Conservation (phyloP, 2,888 invertebrate genomes). For the Deilephila porcellus region DNA sequence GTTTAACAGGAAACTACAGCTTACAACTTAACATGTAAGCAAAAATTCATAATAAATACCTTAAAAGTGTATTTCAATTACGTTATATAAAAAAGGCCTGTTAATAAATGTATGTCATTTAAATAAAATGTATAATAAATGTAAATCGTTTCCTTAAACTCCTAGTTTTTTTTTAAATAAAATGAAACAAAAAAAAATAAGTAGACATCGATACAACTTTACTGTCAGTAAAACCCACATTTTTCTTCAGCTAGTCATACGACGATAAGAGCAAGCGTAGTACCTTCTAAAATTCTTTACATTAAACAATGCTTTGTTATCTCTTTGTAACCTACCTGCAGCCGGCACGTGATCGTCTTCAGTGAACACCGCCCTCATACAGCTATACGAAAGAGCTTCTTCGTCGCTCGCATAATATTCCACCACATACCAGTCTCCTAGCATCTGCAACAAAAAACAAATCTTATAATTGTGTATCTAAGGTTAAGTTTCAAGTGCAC, state of each 20-base stretch:
- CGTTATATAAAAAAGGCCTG: no score
- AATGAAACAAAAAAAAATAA: not conserved
- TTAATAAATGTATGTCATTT: no score
- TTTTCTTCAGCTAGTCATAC: not conserved
- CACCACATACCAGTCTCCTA: slow-evolving; percentile 93
- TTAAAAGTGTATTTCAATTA: no score
- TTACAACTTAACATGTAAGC: no score
- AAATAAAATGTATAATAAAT: no score
- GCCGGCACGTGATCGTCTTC: slow-evolving; percentile 76
- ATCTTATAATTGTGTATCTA: not conserved
- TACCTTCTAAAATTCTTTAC: slow-evolving; percentile 1
- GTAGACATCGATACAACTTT: not conserved
- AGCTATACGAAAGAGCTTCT: slow-evolving; percentile 93
- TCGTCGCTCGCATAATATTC: slow-evolving; percentile 96
- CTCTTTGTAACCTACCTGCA: slow-evolving; percentile 57
- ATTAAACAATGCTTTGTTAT: slow-evolving; percentile 11
- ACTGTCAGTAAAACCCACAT: not conserved
- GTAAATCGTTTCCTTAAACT: no score
- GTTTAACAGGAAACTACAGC: no score
- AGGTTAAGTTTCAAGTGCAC: not conserved
- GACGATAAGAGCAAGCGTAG: not conserved
- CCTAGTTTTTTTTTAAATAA: not conserved
- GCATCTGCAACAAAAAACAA: slow-evolving; percentile 82
- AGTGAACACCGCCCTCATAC: slow-evolving; percentile 91
- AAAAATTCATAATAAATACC: no score